phyloP scores from a whole-genome alignment of 2,113 vertebrate species.

The human (Homo sapiens) region DNA sequence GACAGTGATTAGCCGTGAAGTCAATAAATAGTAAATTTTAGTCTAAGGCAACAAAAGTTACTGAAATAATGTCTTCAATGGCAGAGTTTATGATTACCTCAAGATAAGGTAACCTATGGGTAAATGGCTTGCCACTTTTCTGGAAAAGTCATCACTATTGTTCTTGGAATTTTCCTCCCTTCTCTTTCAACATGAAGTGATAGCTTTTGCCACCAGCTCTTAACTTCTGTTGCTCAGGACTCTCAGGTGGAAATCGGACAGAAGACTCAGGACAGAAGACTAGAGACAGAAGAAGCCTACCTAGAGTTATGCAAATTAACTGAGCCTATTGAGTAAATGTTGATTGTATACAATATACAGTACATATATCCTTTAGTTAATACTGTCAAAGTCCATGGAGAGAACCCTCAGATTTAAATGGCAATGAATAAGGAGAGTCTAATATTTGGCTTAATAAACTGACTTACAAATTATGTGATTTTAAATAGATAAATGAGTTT shows the following conservation, averaged over 20 bases:
- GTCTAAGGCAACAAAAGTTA: constrained; percentile 22
- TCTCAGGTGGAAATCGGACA: not conserved
- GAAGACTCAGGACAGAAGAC: not conserved
- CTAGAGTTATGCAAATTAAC: not conserved
- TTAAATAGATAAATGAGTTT: not conserved
- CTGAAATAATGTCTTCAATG: constrained; percentile 37
- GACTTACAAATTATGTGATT: not conserved
- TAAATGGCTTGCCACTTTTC: constrained; percentile 41
- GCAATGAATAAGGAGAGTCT: not conserved
- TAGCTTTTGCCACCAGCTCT: not conserved
- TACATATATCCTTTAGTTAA: constrained; percentile 5
- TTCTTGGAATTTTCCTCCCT: constrained; percentile 14
- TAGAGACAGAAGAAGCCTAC: not conserved
- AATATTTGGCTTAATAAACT: constrained; percentile 20
- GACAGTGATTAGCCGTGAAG: not conserved
- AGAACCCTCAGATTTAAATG: constrained; percentile 35
- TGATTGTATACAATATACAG: not conserved
- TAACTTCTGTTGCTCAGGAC: not conserved
- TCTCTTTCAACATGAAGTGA: constrained; percentile 49
- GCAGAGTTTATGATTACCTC: constrained; percentile 37
- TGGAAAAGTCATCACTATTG: constrained; percentile 47
- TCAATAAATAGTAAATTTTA: constrained; percentile 50
- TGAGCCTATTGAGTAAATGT: not conserved
- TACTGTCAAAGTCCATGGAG: not conserved
- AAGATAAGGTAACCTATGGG: constrained; percentile 8